Conservation (phyloP, 2,113 vertebrate species). For the Stercorarius parasiticus region DNA sequence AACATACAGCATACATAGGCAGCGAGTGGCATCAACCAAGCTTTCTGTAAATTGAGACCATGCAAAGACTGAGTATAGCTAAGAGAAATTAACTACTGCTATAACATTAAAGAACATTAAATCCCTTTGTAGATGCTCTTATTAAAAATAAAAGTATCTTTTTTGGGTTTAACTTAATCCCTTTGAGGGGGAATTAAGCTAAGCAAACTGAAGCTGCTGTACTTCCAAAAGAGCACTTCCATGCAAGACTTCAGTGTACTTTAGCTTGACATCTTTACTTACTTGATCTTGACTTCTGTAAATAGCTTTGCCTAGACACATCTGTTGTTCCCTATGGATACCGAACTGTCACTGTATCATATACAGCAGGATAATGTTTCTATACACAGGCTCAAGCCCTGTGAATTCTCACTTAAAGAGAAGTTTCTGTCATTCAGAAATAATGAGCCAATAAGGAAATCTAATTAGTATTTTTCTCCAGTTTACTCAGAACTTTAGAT, state of each 20-base stretch:
- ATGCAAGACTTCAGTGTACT: background rate
- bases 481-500: background rate
- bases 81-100: constrained; percentile 6
- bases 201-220: constrained; percentile 3
- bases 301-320: background rate
- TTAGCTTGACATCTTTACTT: background rate
- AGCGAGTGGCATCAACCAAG: background rate
- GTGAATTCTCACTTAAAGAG: background rate
- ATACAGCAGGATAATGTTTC: background rate
- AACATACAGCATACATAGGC: fast-evolving
- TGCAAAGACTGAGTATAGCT: background rate
- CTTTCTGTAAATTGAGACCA: background rate
- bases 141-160: background rate
- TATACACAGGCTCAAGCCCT: background rate
- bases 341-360: background rate
- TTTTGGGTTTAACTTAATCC: constrained; percentile 18
- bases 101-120: background rate
- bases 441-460: background rate
- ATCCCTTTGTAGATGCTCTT: background rate
- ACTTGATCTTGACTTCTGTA: background rate
- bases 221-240: background rate
- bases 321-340: background rate
- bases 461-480: background rate
- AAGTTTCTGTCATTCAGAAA: background rate
- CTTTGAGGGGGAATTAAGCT: constrained; percentile 1